Conservation (phyloP, 2,888 invertebrate species). For the Diarsia dahlii region DNA sequence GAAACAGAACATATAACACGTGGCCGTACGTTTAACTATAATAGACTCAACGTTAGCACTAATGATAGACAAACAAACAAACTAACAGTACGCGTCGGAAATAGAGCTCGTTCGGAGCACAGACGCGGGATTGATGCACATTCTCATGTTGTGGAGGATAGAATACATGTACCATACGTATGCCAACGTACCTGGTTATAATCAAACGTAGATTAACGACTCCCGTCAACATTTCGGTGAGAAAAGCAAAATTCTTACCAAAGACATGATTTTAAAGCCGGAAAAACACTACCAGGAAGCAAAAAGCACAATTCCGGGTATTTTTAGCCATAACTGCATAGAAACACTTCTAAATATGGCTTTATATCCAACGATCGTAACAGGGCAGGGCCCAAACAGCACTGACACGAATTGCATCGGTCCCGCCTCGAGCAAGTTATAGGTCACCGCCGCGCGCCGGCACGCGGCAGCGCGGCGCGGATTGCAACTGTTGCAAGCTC, state of each 20-base stretch:
- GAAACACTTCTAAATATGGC: slow-evolving; percentile 36
- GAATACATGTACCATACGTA: slow-evolving; percentile 2
- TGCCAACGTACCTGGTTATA: slow-evolving; percentile 5
- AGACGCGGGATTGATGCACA: slow-evolving; percentile 7
- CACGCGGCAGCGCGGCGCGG: not conserved
- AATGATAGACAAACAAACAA: slow-evolving; percentile 50
- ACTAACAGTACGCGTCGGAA: slow-evolving; percentile 27
- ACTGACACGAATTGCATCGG: slow-evolving; percentile 52
- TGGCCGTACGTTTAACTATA: slow-evolving; percentile 15
- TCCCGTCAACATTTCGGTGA: slow-evolving; percentile 24
- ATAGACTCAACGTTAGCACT: slow-evolving; percentile 29
- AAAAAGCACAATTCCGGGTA: not conserved
- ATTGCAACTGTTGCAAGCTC: slow-evolving; percentile 21
- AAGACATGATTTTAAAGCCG: slow-evolving; percentile 27
- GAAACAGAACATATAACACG: slow-evolving; percentile 23
- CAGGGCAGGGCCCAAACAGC: slow-evolving; percentile 47
- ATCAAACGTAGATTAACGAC: slow-evolving; percentile 13
- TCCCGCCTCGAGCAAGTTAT: slow-evolving; percentile 27
- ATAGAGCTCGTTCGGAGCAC: slow-evolving; percentile 47
- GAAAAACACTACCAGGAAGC: slow-evolving; percentile 29
- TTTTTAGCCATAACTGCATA: not conserved
- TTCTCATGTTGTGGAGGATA: slow-evolving; percentile 9
- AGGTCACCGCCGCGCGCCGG: slow-evolving; percentile 26
- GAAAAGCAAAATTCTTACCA: slow-evolving; percentile 36
- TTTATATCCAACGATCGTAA: slow-evolving; percentile 9